Percentiles rank a stretch among this genome's conserved stretches.
phyloP scores from a whole-genome alignment of 2,113 vertebrate species.

The Chaetura pelagica region DNA sequence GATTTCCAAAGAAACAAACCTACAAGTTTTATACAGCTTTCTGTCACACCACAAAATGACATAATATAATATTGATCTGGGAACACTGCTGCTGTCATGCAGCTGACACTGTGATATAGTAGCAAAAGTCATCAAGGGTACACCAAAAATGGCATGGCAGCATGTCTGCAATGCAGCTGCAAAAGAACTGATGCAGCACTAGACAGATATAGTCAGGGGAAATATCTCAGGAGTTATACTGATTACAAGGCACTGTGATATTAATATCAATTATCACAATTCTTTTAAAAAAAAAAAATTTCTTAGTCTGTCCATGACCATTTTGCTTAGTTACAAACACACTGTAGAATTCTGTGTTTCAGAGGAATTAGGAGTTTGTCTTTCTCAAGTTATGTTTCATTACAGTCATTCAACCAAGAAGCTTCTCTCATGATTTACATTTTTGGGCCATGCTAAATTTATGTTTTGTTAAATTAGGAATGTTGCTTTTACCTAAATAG shows the following conservation, averaged over 20 bases:
- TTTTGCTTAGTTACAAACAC: background rate
- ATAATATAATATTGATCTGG: background rate
- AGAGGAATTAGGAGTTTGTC: background rate
- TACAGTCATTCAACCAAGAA: background rate
- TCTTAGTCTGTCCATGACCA: background rate
- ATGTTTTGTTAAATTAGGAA: background rate
- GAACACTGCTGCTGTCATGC: background rate
- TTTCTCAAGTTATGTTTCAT: background rate
- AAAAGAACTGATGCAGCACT: background rate
- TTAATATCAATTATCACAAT: background rate
- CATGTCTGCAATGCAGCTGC: background rate
- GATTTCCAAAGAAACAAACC: background rate
- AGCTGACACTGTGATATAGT: constrained; percentile 3
- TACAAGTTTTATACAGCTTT: background rate
- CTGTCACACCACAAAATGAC: background rate
- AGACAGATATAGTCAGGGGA: background rate
- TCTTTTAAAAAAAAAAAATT: background rate
- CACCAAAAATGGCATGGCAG: background rate
- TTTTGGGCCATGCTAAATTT: background rate
- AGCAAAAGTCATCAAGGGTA: background rate
- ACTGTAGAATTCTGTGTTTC: background rate
- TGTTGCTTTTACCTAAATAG: background rate
- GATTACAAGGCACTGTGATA: background rate
- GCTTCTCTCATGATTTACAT: background rate
- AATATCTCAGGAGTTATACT: fast-evolving